phyloP scores from a whole-genome alignment of 2,113 vertebrate species.

The Tetrax tetrax region DNA sequence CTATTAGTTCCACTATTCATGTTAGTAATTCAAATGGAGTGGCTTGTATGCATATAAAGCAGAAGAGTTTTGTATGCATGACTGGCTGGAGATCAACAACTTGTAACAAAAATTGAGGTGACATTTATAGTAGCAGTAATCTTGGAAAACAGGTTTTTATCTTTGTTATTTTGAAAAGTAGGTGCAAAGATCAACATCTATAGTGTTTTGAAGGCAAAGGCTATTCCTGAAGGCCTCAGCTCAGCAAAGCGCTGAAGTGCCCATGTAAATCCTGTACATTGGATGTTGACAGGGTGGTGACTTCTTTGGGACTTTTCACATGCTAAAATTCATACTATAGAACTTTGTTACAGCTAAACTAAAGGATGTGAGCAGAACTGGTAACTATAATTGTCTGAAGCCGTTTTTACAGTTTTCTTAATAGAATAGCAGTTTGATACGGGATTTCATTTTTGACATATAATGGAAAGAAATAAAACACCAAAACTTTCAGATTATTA shows the following conservation, averaged over 20 bases:
- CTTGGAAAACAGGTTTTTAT: background rate
- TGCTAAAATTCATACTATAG: background rate
- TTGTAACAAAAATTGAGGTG: background rate
- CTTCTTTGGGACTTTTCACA: background rate
- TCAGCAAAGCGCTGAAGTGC: background rate
- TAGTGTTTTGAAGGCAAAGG: background rate
- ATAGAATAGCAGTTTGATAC: background rate
- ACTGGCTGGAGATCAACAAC: background rate
- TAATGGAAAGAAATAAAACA: background rate
- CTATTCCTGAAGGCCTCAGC: background rate
- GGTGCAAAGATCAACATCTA: background rate
- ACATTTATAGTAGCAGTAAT: background rate
- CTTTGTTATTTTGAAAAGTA: background rate
- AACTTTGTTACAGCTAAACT: background rate
- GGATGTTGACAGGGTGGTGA: background rate
- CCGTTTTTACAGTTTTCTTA: background rate
- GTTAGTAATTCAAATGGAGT: background rate
- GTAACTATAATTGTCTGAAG: background rate
- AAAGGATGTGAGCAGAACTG: background rate
- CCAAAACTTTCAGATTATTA: background rate
- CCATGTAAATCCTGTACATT: background rate
- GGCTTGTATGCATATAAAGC: background rate
- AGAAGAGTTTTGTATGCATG: background rate
- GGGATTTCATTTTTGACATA: background rate
- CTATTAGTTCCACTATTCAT: background rate